phyloP scores from a whole-genome alignment of 2,797 vertebrate genomes.

The Pangasius sanitwongsei region DNA sequence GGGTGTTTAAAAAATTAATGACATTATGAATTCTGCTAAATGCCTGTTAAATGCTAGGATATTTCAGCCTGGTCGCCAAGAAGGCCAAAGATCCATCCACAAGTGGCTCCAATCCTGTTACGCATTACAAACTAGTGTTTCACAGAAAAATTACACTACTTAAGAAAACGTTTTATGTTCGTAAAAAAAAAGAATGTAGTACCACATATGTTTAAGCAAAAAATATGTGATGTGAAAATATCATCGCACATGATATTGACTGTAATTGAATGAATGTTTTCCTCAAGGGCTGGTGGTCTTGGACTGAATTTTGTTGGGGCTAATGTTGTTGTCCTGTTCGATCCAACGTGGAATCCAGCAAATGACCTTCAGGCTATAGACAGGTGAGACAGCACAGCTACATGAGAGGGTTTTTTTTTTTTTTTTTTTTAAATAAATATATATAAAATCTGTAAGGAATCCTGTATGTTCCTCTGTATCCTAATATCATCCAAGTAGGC shows the following conservation, averaged over 20 bases:
- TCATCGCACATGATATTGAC: not conserved
- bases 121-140: not conserved
- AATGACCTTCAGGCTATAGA: slow-evolving; percentile 98
- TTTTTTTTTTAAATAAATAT: not conserved
- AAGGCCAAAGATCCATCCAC: not conserved
- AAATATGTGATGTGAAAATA: not conserved
- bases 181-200: no score
- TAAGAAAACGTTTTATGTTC: not conserved
- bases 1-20: not conserved
- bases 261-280: not conserved
- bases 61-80: not conserved
- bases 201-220: not conserved
- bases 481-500: not conserved
- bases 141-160: not conserved
- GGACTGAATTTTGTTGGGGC: slow-evolving; percentile 97
- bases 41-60: not conserved
- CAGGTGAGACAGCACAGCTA: slow-evolving; percentile 74
- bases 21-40: not conserved
- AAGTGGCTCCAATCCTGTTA: not conserved
- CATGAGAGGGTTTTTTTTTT: not conserved
- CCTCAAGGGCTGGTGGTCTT: slow-evolving; percentile 88
- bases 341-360: slow-evolving; percentile 98
- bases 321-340: slow-evolving; percentile 93
- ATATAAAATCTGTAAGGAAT: not conserved
- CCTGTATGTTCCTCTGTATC: not conserved